Percentiles rank a stretch among this genome's conserved stretches.
Evolutionary conservation across 2,113 vertebrate species (phyloP).

Genomic region (Panthera tigris): DNA sequence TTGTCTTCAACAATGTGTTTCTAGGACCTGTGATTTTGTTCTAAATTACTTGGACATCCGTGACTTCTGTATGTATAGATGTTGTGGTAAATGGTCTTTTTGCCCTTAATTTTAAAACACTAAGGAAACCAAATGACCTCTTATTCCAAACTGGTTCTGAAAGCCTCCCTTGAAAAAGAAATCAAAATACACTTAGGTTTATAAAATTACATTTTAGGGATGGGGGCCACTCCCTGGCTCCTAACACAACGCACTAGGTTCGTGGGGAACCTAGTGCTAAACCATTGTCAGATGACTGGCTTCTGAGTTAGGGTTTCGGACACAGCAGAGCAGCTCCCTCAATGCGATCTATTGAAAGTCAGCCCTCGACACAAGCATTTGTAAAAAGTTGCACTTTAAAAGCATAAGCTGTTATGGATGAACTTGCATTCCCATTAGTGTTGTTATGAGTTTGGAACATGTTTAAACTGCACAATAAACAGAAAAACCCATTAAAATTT

Average conservation of each 20-base stretch:
- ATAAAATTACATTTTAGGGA: slow-evolving; percentile 31
- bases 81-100: background rate
- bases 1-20: background rate
- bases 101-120: slow-evolving; percentile 13
- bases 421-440: background rate
- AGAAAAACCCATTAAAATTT: background rate
- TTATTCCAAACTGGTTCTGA: slow-evolving; percentile 44
- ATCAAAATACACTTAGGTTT: slow-evolving; percentile 31
- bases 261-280: too few relatives aligned
- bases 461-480: background rate
- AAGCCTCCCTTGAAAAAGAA: slow-evolving; percentile 21
- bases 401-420: background rate
- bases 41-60: slow-evolving; percentile 22
- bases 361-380: too few relatives aligned
- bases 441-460: background rate
- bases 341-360: too few relatives aligned
- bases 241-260: too few relatives aligned
- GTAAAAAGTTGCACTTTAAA: slow-evolving; percentile 44
- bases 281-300: too few relatives aligned
- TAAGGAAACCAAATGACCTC: slow-evolving; percentile 18
- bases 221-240: too few relatives aligned
- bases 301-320: too few relatives aligned
- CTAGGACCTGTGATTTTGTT: background rate
- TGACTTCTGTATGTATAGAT: background rate
- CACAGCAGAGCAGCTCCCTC: too few relatives aligned